Conservation (phyloP, 2,888 invertebrate genomes). For the Cremastinae sp. region DNA sequence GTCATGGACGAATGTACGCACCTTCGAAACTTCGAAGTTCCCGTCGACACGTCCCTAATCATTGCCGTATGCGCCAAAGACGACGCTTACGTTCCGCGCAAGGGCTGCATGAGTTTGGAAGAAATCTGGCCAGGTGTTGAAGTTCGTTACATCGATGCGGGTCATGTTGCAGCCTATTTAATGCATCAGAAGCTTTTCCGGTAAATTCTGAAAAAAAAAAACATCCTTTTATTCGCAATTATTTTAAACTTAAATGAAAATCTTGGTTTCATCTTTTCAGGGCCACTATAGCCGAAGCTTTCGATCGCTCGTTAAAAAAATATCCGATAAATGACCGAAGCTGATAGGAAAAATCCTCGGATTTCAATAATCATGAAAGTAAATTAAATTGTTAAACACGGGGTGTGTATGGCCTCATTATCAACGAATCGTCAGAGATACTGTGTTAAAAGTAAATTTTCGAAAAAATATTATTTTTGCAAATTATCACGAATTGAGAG, state of each 20-base stretch:
- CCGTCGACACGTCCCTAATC: constrained; percentile 93
- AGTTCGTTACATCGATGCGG: constrained; percentile 92
- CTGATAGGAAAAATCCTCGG: constrained; percentile 36
- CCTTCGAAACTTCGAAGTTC: constrained; percentile 93
- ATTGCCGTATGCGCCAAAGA: constrained; percentile 94
- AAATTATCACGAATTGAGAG: constrained; percentile 10
- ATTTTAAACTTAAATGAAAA: too few relatives aligned
- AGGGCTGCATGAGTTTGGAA: constrained; percentile 90
- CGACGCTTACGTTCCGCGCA: constrained; percentile 95
- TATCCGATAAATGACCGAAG: constrained; percentile 70
- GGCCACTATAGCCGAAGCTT: constrained; percentile 88
- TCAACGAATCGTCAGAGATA: constrained; percentile 11
- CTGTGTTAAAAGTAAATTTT: constrained; percentile 8
- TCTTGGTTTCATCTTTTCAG: constrained; percentile 83
- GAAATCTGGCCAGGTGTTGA: constrained; percentile 97
- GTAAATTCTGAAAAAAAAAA: constrained; percentile 80
- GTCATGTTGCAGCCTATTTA: constrained; percentile 94
- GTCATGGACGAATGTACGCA: constrained; percentile 99
- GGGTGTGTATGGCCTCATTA: neutral
- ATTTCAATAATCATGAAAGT: too few relatives aligned
- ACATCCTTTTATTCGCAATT: neutral
- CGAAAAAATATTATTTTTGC: constrained; percentile 14
- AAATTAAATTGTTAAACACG: too few relatives aligned
- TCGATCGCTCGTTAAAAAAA: constrained; percentile 85
- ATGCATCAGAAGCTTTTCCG: constrained; percentile 93